Evolutionary conservation across 2,113 vertebrate species (phyloP).

Genomic region (Callipepla californica): DNA sequence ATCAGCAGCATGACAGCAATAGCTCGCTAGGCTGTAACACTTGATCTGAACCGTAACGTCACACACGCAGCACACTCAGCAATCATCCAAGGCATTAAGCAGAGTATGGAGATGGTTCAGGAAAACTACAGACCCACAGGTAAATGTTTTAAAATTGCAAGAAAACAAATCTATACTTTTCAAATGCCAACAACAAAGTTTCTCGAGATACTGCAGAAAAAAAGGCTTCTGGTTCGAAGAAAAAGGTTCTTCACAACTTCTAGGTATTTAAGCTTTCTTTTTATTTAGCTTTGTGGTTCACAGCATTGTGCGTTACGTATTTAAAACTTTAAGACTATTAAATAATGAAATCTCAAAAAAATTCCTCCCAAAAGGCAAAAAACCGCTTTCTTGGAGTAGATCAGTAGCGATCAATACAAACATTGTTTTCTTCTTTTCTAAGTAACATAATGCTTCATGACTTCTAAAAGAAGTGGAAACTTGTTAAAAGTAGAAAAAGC

Average conservation of each 20-base stretch:
- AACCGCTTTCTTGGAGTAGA: background rate
- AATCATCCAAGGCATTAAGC: background rate
- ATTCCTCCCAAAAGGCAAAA: background rate
- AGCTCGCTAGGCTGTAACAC: background rate
- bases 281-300: background rate
- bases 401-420: background rate
- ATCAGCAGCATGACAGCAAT: background rate
- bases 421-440: background rate
- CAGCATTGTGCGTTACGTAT: background rate
- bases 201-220: background rate
- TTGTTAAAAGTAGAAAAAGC: conserved; percentile 58
- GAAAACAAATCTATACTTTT: background rate
- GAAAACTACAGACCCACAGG: conserved; percentile 6
- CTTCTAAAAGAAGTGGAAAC: conserved; percentile 21
- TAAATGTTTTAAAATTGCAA: background rate
- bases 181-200: background rate
- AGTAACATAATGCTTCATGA: background rate
- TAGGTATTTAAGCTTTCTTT: background rate
- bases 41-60: background rate
- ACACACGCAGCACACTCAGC: background rate
- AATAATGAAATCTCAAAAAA: background rate
- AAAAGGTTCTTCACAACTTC: background rate
- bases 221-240: background rate
- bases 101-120: background rate
- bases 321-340: background rate